Evolutionary conservation across 2,888 invertebrate species (phyloP).

Genomic region (Microctonus aethiopoides): DNA sequence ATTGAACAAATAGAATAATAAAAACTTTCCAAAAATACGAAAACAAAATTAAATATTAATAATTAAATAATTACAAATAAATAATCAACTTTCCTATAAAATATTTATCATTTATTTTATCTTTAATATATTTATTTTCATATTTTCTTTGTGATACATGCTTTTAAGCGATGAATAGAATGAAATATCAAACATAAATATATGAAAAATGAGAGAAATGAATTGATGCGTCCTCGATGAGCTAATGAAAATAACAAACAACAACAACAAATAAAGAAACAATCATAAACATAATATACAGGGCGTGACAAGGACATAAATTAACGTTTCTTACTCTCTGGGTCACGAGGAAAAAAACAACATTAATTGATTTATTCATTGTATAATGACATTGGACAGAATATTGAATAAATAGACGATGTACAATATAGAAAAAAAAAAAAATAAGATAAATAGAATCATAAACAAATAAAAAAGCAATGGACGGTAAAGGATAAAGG

Average conservation of each 20-base stretch:
- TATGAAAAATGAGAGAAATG: background rate
- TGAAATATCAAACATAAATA: background rate
- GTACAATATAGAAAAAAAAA: background rate
- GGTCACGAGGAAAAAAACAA: background rate
- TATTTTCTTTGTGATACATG: background rate
- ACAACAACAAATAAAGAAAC: background rate
- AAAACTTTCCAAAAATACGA: background rate
- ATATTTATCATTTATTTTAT: background rate
- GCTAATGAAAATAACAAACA: background rate
- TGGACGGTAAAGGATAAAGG: background rate
- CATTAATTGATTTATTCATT: background rate
- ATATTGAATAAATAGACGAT: background rate
- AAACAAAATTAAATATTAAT: background rate
- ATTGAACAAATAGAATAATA: background rate
- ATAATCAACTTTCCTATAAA: too few relatives aligned
- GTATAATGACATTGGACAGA: background rate
- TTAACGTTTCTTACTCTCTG: background rate
- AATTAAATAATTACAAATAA: background rate
- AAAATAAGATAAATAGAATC: background rate
- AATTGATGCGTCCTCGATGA: background rate
- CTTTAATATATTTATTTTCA: background rate
- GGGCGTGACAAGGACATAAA: conserved; percentile 16
- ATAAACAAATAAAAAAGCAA: background rate
- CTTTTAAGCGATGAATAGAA: background rate
- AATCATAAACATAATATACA: too few relatives aligned